Percentiles rank a stretch among this genome's conserved stretches.
Conservation (phyloP, 1,140 invertebrate genomes). For the Drosophila kohkoa region DNA sequence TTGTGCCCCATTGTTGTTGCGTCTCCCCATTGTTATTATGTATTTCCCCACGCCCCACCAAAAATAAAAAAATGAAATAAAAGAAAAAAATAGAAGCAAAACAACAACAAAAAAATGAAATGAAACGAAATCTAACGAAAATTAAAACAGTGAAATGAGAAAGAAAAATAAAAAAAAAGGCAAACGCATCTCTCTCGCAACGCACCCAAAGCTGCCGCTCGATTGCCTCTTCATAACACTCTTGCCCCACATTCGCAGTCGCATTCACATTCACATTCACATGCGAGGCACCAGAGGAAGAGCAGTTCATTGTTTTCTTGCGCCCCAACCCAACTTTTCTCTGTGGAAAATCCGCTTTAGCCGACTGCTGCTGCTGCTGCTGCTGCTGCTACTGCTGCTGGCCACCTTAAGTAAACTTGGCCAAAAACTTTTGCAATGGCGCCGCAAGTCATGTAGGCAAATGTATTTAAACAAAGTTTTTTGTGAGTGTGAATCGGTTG, state of each 20-base stretch:
- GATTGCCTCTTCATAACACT: conserved; percentile 74
- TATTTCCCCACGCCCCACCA: conserved; percentile 44
- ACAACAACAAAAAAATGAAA: conserved; percentile 20
- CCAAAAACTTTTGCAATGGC: conserved; percentile 45
- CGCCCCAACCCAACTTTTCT: background rate
- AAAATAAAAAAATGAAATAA: conserved; percentile 18
- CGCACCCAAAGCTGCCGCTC: conserved; percentile 60
- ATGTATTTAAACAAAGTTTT: conserved; percentile 41
- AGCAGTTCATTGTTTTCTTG: conserved; percentile 68
- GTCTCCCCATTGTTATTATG: conserved; percentile 59
- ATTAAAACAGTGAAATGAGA: conserved; percentile 69
- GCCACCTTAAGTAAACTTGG: conserved; percentile 58
- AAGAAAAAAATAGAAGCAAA: conserved; percentile 7
- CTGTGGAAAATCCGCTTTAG: conserved; percentile 44
- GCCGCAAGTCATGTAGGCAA: conserved; percentile 38
- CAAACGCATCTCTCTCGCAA: conserved; percentile 3
- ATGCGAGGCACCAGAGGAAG: conserved; percentile 46
- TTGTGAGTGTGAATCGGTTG: conserved; percentile 30
- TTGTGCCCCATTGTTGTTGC: conserved; percentile 49
- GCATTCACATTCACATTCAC: background rate
- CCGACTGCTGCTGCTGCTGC: conserved; percentile 18
- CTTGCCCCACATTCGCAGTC: conserved; percentile 28
- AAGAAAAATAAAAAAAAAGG: conserved; percentile 3
- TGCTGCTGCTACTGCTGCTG: conserved; percentile 11
- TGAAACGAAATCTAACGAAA: conserved; percentile 57